Base-by-base conservation (phyloP, 1,140 invertebrate genomes). In the Cotesia glomerata region DNA sequence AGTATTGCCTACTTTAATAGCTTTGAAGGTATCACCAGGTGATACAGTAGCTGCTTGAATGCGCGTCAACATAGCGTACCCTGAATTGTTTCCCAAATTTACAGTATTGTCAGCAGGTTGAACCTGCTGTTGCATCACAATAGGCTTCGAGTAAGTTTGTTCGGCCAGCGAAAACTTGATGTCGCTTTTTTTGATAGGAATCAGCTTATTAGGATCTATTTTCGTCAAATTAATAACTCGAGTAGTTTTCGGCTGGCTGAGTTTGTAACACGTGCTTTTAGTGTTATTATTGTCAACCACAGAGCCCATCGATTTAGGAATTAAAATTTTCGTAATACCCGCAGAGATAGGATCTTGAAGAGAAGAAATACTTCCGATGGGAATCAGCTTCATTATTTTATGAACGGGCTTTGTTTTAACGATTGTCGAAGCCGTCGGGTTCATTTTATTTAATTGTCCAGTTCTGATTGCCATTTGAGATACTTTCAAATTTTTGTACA, bases 1-100 rank as follows among this genome's bases (percentile, higher is more conserved):
- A 0, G 77, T 78, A 71, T 80, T 75, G 9, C 77, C 78, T 32
- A 78, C 73, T 77, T 80, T 75, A 18, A 80, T 69, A 54, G 77
- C 78, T 72, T 78, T 76, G 54, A 78, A 77, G 16, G 74, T 77
- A 72, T 80, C 78, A 69, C 78, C 78, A 5, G 78, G 74, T 35
- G 78, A 77, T 59, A 80, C 72, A 13, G 68, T 72, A 11, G 75
- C 74, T 9, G 69, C 74, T 59, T 76, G 75, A 69, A 77, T 73
- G 34, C 68, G 16, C 52, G 75, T 78, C 0, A 77, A n/a, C 68
- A 77, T 76, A 49, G 76, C 69, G 68, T 74, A 74, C 61, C 75
- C 64, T 67, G 72, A 45, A 45, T 45, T 45, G 11, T 45, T 62
- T 64, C 49, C 58, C 5, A n/a, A 26, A 36, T 59, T 18, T 45